These are phyloP conservation scores for Litoditis marina DNA, from an alignment of 2,888 invertebrate genomes.

Conservation along the genomic window DNA sequence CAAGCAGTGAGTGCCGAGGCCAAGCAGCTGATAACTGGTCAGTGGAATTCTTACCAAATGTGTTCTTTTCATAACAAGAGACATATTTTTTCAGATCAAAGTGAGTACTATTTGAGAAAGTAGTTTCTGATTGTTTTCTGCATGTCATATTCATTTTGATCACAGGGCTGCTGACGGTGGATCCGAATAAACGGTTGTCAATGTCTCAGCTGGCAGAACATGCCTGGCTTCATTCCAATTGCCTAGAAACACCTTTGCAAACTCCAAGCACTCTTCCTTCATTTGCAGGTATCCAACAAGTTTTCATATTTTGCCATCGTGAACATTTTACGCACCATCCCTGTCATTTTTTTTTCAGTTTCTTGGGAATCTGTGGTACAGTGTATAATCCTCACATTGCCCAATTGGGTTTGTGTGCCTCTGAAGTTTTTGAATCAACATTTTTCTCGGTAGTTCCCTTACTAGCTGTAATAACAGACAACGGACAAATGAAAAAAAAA, in stretches of 20 bases:
- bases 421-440: too few species aligned
- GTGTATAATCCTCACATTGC: too few species aligned
- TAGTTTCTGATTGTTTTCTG: not conserved
- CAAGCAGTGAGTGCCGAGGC: conserved; percentile 73
- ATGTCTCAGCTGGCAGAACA: conserved; percentile 71
- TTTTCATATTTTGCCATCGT: too few species aligned
- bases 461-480: too few species aligned
- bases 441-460: too few species aligned
- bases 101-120: too few species aligned
- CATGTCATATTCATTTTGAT: not conserved
- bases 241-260: conserved; percentile 58
- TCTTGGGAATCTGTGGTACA: too few species aligned
- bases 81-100: too few species aligned
- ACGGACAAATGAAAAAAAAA: too few species aligned
- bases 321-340: too few species aligned
- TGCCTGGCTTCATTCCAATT: conserved; percentile 69
- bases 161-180: conserved; percentile 76
- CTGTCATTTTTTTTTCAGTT: too few species aligned
- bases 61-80: conserved; percentile 3
- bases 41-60: not conserved
- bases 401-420: too few species aligned
- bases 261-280: conserved; percentile 59
- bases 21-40: conserved; percentile 73
- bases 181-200: conserved; percentile 73
- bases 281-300: conserved; percentile 37